Percentiles rank a stretch among this genome's conserved stretches.
phyloP scores from a whole-genome alignment of 2,888 invertebrate genomes.

The Caenorhabditis auriculariae region DNA sequence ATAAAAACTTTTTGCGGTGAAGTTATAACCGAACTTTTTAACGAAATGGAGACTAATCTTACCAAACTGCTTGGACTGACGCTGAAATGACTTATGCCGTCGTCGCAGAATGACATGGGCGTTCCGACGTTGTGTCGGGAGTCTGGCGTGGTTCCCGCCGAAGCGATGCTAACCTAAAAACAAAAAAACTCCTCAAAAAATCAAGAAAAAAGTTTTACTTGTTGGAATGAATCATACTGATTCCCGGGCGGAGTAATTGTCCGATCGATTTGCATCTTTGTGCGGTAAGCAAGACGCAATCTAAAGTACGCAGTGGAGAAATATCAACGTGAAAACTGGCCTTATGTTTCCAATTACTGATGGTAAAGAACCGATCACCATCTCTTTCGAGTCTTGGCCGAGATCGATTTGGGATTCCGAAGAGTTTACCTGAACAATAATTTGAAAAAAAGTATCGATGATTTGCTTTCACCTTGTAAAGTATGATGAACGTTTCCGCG shows the following conservation, averaged over 20 bases:
- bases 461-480: slow-evolving; percentile 17
- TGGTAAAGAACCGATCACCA: slow-evolving; percentile 5
- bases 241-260: slow-evolving; percentile 8
- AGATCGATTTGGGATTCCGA: slow-evolving; percentile 15
- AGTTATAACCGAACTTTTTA: too few species aligned
- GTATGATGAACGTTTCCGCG: slow-evolving; percentile 29
- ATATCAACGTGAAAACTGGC: neutral
- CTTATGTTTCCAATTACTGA: slow-evolving; percentile 1
- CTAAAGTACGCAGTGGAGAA: neutral
- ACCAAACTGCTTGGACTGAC: slow-evolving; percentile 4
- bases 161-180: slow-evolving; percentile 1
- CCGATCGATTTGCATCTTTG: slow-evolving; percentile 24
- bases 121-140: slow-evolving; percentile 7
- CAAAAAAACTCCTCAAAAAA: neutral
- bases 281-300: slow-evolving; percentile 11
- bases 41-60: too few species aligned
- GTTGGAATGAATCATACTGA: slow-evolving; percentile 18
- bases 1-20: too few species aligned
- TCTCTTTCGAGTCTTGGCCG: slow-evolving; percentile 9
- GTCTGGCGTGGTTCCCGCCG: slow-evolving; percentile 14
- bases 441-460: neutral
- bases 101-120: slow-evolving; percentile 7
- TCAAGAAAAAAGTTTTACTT: neutral
- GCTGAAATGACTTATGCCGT: slow-evolving; percentile 14
- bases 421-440: slow-evolving; percentile 8